These are phyloP conservation scores for Drosophila sordidapex DNA, from an alignment of 2,888 invertebrate genomes.

Conservation along the genomic window DNA sequence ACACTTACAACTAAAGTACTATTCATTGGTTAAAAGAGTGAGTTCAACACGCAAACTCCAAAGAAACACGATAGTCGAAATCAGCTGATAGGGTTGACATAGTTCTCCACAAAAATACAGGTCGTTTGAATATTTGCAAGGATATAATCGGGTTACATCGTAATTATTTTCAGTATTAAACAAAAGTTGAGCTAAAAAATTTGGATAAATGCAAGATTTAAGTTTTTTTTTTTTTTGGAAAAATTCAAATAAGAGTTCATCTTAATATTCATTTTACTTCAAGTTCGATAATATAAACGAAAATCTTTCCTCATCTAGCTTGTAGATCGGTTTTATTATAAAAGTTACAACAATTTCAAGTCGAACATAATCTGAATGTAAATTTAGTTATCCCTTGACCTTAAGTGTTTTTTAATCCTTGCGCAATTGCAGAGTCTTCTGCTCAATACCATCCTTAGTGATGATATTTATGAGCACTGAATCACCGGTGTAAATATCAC, in stretches of 20 bases:
- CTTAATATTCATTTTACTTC: background rate
- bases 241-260: background rate
- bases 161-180: background rate
- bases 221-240: background rate
- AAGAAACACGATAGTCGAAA: constrained; percentile 8
- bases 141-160: no score
- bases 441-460: constrained; percentile 93
- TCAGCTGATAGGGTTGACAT: constrained; percentile 37
- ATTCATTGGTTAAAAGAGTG: constrained; percentile 18
- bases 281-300: background rate
- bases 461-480: constrained; percentile 93
- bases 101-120: background rate
- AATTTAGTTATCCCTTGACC: constrained; percentile 14
- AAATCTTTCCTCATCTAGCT: constrained; percentile 4
- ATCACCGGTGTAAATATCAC: constrained; percentile 99
- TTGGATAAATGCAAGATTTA: background rate
- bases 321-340: constrained; percentile 55
- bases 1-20: constrained; percentile 8
- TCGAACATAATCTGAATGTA: constrained; percentile 44
- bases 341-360: constrained; percentile 63
- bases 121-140: no score
- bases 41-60: constrained; percentile 3
- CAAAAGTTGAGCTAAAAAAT: background rate
- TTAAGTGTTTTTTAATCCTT: constrained; percentile 89
- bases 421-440: constrained; percentile 90